Conservation (phyloP, 1,140 invertebrate genomes). For the Adelges cooleyi region DNA sequence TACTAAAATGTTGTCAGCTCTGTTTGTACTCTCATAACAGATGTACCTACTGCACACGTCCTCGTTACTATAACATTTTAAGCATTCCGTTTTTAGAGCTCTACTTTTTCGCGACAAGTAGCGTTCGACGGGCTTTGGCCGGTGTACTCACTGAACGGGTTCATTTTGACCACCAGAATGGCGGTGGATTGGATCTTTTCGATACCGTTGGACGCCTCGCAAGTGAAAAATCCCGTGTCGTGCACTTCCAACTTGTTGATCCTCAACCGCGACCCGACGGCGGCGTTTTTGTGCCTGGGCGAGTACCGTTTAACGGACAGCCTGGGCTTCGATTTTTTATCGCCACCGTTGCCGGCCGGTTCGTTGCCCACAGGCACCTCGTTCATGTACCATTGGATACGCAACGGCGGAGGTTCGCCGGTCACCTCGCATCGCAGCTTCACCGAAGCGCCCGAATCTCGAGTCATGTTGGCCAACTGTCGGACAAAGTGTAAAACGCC, state of each 20-base stretch:
- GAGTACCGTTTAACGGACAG: not conserved
- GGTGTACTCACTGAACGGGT: conserved; percentile 34
- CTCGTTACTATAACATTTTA: too few species aligned
- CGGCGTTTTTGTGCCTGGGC: conserved; percentile 28
- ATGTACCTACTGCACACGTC: too few species aligned
- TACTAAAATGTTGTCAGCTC: too few species aligned
- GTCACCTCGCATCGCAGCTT: conserved; percentile 57
- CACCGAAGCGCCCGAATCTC: conserved; percentile 48
- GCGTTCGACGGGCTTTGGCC: too few species aligned
- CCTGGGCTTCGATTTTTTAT: conserved; percentile 30
- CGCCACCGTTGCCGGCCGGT: conserved; percentile 43
- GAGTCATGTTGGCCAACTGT: conserved; percentile 48
- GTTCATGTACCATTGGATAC: conserved; percentile 58
- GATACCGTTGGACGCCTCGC: conserved; percentile 49
- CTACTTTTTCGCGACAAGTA: too few species aligned
- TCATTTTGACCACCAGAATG: conserved; percentile 45
- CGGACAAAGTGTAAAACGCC: conserved; percentile 33
- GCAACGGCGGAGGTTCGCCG: conserved; percentile 46
- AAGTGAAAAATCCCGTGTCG: conserved; percentile 59
- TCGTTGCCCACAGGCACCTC: conserved; percentile 43
- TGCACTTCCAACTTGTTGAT: conserved; percentile 50
- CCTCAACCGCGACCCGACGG: conserved; percentile 43
- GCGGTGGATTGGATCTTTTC: conserved; percentile 48
- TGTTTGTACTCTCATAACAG: too few species aligned
- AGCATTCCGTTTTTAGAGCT: too few species aligned